These are phyloP conservation scores for Sakesphorus luctuosus DNA, from an alignment of 2,113 vertebrate species.

Conservation along the genomic window DNA sequence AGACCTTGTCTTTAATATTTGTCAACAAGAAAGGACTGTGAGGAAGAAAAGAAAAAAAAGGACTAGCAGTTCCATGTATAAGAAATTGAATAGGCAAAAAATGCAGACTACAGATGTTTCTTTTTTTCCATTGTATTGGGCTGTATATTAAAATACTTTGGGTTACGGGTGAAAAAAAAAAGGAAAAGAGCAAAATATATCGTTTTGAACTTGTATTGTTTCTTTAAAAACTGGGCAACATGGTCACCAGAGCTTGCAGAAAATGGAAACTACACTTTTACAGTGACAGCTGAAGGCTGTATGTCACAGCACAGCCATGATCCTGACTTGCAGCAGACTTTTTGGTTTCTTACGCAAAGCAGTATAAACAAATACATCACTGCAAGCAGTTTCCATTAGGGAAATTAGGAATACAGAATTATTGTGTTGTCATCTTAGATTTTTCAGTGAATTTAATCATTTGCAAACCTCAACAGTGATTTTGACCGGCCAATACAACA, in stretches of 20 bases:
- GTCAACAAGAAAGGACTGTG: background rate
- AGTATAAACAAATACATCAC: background rate
- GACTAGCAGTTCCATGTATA: background rate
- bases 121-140: background rate
- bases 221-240: background rate
- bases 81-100: background rate
- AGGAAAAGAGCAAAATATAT: accelerated
- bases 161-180: too few species aligned
- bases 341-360: background rate
- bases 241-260: background rate
- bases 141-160: background rate
- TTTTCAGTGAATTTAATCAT: background rate
- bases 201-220: background rate
- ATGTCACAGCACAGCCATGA: accelerated
- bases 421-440: background rate
- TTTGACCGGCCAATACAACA: background rate
- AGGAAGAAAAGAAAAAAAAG: background rate
- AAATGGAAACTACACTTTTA: background rate
- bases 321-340: background rate
- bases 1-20: background rate
- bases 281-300: background rate
- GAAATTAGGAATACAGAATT: background rate
- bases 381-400: background rate
- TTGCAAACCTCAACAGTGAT: background rate
- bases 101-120: background rate